These are phyloP conservation scores for Leuctra nigra DNA, from an alignment of 2,888 invertebrate species.

Conservation along the genomic window DNA sequence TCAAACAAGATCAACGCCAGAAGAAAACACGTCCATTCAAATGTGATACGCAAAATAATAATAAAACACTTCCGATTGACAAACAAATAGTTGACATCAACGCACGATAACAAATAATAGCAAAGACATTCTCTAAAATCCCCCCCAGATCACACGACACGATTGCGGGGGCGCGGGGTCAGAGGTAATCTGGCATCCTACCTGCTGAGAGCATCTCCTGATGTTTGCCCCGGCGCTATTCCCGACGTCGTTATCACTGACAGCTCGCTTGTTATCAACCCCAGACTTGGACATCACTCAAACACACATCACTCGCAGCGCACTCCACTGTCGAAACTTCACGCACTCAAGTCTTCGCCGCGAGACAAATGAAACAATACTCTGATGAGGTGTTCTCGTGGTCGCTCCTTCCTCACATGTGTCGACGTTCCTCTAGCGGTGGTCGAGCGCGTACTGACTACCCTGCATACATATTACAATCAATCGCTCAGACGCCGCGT, in stretches of 20 bases:
- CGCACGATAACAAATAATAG: no score
- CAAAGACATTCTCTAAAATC: no score
- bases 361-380: conserved; percentile 2
- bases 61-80: no score
- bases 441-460: conserved; percentile 26
- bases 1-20: no score
- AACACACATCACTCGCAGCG: neutral
- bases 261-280: neutral
- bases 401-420: neutral
- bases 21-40: no score
- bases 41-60: no score
- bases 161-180: no score
- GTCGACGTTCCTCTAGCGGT: conserved; percentile 22
- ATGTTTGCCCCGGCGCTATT: conserved; percentile 1
- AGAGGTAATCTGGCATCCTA: no score
- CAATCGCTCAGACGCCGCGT: conserved; percentile 28
- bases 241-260: conserved; percentile 6
- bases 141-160: no score
- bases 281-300: no score
- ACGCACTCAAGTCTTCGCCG: neutral
- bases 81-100: no score
- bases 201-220: conserved; percentile 16
- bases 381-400: neutral
- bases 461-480: conserved; percentile 30
- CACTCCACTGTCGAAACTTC: neutral